These are phyloP conservation scores for Saguinus imperator DNA, from an alignment of 2,113 vertebrate genomes.

Conservation along the genomic window DNA sequence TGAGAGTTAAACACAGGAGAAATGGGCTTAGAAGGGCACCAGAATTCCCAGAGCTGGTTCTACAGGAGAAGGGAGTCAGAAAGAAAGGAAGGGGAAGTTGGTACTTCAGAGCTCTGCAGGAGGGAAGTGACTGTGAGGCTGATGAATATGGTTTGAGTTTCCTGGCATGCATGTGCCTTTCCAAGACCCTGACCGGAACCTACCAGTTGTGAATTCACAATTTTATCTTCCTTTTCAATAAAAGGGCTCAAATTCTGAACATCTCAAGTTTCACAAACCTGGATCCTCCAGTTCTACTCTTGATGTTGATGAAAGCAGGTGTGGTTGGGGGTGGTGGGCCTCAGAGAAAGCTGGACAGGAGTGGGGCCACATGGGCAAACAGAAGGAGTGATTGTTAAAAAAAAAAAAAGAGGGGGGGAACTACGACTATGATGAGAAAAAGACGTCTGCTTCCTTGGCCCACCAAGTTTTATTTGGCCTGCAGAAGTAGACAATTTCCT, in stretches of 20 bases:
- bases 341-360: background rate
- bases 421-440: slow-evolving; percentile 16
- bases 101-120: background rate
- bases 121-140: background rate
- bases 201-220: background rate
- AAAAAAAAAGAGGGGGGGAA: background rate
- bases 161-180: background rate
- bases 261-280: background rate
- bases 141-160: background rate
- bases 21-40: background rate
- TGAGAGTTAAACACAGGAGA: background rate
- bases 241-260: background rate
- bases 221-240: background rate
- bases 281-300: background rate
- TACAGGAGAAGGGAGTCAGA: background rate
- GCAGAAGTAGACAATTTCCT: slow-evolving; percentile 40
- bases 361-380: rapidly evolving
- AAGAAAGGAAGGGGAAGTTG: background rate
- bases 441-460: background rate
- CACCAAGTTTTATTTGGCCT: slow-evolving; percentile 50
- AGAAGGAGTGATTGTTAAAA: background rate
- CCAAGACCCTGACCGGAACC: background rate
- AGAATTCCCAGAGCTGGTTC: background rate
- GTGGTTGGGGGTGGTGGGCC: background rate
- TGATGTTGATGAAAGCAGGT: background rate